Percentiles rank a stretch among this genome's conserved stretches.
These are phyloP conservation scores for Anastrepha obliqua DNA, from an alignment of 1,140 invertebrate species.

Conservation along the genomic window DNA sequence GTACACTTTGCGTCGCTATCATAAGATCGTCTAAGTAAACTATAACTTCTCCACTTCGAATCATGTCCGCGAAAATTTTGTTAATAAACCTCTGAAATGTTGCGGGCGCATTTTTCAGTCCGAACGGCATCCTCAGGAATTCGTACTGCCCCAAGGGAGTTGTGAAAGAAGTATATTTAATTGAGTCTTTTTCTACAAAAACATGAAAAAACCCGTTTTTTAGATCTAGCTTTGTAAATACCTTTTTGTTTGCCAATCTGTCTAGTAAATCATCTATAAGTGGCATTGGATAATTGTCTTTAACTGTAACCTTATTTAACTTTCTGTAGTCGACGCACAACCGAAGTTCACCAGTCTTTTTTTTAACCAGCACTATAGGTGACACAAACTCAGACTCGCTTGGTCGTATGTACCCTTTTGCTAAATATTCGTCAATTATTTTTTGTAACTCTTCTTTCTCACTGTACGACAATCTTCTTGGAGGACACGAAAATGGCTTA, in stretches of 20 bases:
- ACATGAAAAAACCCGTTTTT: conserved; percentile 71
- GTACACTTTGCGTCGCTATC: conserved; percentile 49
- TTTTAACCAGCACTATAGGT: too few relatives aligned
- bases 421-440: conserved; percentile 62
- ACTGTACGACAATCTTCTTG: too few relatives aligned
- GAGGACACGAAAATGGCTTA: too few relatives aligned
- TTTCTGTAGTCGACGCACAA: too few relatives aligned
- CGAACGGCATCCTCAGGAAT: conserved; percentile 65
- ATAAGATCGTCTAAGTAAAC: conserved; percentile 59
- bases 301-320: conserved; percentile 61
- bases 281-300: conserved; percentile 66
- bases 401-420: too few relatives aligned
- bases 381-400: too few relatives aligned
- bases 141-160: conserved; percentile 67
- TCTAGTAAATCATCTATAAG: conserved; percentile 70
- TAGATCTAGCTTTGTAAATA: conserved; percentile 66
- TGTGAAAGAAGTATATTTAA: conserved; percentile 66
- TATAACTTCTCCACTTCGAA: conserved; percentile 53
- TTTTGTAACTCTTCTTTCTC: conserved; percentile 61
- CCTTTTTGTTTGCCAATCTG: conserved; percentile 57
- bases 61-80: conserved; percentile 63
- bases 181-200: conserved; percentile 58
- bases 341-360: too few relatives aligned
- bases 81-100: conserved; percentile 73
- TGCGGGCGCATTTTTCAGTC: conserved; percentile 66